phyloP scores from a whole-genome alignment of 2,888 invertebrate species.

The Phania funesta region DNA sequence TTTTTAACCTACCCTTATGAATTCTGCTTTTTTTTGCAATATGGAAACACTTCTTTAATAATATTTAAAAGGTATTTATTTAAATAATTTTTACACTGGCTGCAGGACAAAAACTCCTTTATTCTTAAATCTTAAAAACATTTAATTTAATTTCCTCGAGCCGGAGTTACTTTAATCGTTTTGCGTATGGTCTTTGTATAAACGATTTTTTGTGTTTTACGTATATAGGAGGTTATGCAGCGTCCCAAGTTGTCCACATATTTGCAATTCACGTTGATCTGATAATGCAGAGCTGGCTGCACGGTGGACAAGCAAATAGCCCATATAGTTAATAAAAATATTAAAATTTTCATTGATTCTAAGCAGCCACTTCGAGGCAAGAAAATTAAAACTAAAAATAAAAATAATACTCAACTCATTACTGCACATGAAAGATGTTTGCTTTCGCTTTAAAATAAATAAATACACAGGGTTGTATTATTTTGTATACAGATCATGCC shows the following conservation, averaged over 20 bases:
- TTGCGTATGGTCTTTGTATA: conserved; percentile 22
- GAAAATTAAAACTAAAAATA: not conserved
- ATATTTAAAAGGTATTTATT: too few species aligned
- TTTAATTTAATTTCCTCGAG: too few species aligned
- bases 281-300: not conserved
- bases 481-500: not conserved
- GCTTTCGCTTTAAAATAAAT: not conserved
- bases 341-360: not conserved
- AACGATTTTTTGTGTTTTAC: conserved; percentile 16
- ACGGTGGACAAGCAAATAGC: not conserved
- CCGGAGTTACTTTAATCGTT: conserved; percentile 4
- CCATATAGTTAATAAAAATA: not conserved
- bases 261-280: conserved; percentile 1
- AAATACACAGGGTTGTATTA: conserved; percentile 19
- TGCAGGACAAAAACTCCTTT: not conserved
- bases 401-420: not conserved
- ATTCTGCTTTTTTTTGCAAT: not conserved
- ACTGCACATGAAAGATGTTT: not conserved
- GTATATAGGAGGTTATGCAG: not conserved
- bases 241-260: conserved; percentile 32
- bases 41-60: too few species aligned
- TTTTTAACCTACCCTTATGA: not conserved
- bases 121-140: too few species aligned
- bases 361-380: not conserved
- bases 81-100: conserved; percentile 21